A percentile compares a stretch with the other conserved stretches of the same genome.
Conservation (phyloP, 2,797 vertebrate species). For the Acomys russatus region DNA sequence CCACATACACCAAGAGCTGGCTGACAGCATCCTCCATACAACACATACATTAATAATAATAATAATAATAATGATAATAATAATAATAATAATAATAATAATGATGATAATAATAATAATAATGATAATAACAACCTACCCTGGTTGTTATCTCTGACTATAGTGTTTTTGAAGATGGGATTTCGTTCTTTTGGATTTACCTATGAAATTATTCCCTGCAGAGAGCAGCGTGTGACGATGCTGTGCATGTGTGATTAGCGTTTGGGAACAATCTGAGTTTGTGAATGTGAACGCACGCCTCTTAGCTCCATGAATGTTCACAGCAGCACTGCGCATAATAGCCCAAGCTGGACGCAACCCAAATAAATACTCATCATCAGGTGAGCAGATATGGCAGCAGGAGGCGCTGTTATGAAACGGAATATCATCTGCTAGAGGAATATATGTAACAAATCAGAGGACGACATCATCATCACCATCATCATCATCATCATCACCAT, state of each 20-base stretch:
- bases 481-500: too few relatives aligned
- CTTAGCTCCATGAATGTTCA: not conserved
- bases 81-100: too few relatives aligned
- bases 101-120: too few relatives aligned
- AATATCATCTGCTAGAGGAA: not conserved
- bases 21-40: not conserved
- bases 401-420: not conserved
- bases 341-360: not conserved
- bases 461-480: too few relatives aligned
- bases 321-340: not conserved
- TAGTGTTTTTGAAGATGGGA: not conserved
- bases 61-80: too few relatives aligned
- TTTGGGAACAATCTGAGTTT: not conserved
- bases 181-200: conserved; percentile 29
- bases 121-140: too few relatives aligned
- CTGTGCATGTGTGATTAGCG: not conserved
- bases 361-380: not conserved
- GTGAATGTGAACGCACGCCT: not conserved
- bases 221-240: not conserved
- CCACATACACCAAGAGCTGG: not conserved
- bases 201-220: conserved; percentile 13
- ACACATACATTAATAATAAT: not conserved
- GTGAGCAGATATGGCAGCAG: not conserved
- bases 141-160: conserved; percentile 5
- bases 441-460: not conserved